Conservation (phyloP, 2,113 vertebrate genomes). For the Pagrus major region DNA sequence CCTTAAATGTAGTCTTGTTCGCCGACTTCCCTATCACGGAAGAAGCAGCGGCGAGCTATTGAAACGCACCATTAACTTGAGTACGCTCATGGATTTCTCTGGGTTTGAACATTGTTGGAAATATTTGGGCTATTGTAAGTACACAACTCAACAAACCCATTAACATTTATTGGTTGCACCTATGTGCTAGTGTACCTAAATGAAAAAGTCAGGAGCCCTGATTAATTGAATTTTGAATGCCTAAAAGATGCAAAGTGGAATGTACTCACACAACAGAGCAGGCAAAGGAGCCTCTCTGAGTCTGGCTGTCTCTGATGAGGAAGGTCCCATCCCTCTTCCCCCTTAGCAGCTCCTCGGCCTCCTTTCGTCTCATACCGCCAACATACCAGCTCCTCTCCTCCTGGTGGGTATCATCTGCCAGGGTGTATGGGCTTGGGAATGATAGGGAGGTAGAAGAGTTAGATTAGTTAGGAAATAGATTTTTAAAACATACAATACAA, state of each 20-base stretch:
- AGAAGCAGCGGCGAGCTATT: too few species aligned
- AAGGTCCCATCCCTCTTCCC: slow-evolving; percentile 97
- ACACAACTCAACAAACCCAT: too few species aligned
- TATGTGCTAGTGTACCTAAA: too few species aligned
- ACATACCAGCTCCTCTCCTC: slow-evolving; percentile 96
- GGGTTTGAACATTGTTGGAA: too few species aligned
- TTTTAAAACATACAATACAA: neutral
- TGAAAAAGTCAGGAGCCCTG: too few species aligned
- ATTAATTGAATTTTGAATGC: neutral
- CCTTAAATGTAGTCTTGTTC: too few species aligned
- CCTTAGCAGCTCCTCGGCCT: slow-evolving; percentile 92
- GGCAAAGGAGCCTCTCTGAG: slow-evolving; percentile 93
- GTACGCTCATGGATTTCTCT: too few species aligned
- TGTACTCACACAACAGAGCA: slow-evolving; percentile 96
- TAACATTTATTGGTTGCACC: too few species aligned
- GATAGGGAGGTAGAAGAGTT: neutral
- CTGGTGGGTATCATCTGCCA: slow-evolving; percentile 91
- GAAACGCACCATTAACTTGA: too few species aligned
- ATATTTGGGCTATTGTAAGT: too few species aligned
- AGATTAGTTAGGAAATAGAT: neutral
- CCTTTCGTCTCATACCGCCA: slow-evolving; percentile 92
- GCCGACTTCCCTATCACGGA: too few species aligned
- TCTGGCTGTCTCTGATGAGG: slow-evolving; percentile 97
- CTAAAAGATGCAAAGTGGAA: neutral
- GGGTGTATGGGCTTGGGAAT: slow-evolving; percentile 86